Evolutionary conservation across 2,797 vertebrate genomes (phyloP).

Genomic region (Hephaestus fuliginosus): DNA sequence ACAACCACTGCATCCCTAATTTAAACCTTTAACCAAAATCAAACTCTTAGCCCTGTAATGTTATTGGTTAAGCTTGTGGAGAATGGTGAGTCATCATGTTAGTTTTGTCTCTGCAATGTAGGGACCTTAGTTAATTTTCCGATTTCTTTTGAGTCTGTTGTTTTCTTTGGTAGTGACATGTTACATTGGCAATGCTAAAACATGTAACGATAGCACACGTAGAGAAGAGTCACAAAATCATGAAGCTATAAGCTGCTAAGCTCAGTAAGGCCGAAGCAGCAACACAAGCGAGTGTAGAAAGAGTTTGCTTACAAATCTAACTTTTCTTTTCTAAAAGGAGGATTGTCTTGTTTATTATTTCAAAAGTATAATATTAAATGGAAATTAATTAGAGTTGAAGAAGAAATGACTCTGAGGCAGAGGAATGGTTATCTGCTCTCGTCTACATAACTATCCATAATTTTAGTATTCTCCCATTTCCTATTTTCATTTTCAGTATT

Average conservation of each 20-base stretch:
- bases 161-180: not conserved
- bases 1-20: too few relatives aligned
- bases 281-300: too few relatives aligned
- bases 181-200: not conserved
- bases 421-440: not conserved
- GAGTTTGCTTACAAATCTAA: not conserved
- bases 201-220: not conserved
- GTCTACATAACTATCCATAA: not conserved
- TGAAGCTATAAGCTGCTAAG: too few relatives aligned
- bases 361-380: not conserved
- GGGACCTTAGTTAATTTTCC: not conserved
- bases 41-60: too few relatives aligned
- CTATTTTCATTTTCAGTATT: slow-evolving; percentile 2
- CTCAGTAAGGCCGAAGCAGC: too few relatives aligned
- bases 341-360: not conserved
- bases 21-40: too few relatives aligned
- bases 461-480: not conserved
- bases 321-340: not conserved
- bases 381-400: not conserved
- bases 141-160: not conserved
- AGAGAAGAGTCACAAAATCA: not conserved
- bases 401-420: not conserved
- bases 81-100: too few relatives aligned
- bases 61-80: too few relatives aligned
- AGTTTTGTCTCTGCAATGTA: too few relatives aligned